Evolutionary conservation across 2,888 invertebrate species (phyloP).

Genomic region (Malthinus seriepunctatus): DNA sequence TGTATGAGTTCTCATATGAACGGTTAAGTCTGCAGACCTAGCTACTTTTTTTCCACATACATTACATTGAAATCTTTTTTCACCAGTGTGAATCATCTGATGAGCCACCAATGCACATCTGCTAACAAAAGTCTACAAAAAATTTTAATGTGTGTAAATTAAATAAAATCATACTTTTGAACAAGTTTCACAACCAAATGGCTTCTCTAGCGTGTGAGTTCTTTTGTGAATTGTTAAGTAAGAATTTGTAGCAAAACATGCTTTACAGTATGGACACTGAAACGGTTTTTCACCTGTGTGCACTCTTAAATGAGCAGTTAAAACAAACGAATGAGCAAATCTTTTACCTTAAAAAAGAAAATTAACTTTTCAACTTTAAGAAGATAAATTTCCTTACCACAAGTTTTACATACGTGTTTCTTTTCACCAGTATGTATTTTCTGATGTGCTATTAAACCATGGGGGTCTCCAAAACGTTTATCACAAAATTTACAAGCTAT

Average conservation of each 20-base stretch:
- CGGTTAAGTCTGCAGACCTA: conserved; percentile 47
- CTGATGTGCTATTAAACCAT: conserved; percentile 46
- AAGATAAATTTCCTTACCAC: conserved; percentile 37
- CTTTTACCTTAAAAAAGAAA: conserved; percentile 37
- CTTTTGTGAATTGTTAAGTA: conserved; percentile 50
- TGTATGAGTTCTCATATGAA: conserved; percentile 51
- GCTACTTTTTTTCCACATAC: conserved; percentile 48
- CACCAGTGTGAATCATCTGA: conserved; percentile 47
- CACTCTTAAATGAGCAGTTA: conserved; percentile 46
- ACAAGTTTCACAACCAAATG: conserved; percentile 48
- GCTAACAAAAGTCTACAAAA: conserved; percentile 45
- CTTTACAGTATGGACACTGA: conserved; percentile 45
- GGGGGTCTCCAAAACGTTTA: conserved; percentile 47
- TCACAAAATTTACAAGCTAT: conserved; percentile 48
- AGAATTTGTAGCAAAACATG: conserved; percentile 48
- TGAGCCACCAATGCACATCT: conserved; percentile 48
- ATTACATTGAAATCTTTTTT: conserved; percentile 48
- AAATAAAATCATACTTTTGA: conserved; percentile 38
- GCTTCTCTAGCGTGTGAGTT: conserved; percentile 49
- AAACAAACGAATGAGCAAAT: conserved; percentile 50
- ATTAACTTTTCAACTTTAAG: conserved; percentile 7
- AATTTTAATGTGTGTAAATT: background rate
- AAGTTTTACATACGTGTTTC: conserved; percentile 47
- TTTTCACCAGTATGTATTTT: conserved; percentile 51
- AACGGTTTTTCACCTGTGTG: conserved; percentile 52